Conservation (phyloP, 2,888 invertebrate genomes). For the Drosophila anomalata region DNA sequence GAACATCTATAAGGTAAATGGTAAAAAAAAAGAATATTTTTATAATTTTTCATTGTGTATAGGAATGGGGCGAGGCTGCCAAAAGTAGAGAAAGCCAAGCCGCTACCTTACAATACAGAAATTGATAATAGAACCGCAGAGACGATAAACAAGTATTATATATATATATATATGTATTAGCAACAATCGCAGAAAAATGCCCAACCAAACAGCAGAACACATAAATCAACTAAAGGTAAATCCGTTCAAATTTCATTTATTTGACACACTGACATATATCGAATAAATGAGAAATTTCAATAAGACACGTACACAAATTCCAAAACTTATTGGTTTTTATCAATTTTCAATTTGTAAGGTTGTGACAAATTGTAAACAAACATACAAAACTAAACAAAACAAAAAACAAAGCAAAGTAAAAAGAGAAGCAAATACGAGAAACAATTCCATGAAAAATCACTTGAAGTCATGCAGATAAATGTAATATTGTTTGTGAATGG, state of each 20-base stretch:
- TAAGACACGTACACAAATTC: constrained; percentile 48
- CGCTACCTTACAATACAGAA: constrained; percentile 65
- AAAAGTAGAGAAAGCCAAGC: constrained; percentile 22
- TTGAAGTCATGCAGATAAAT: constrained; percentile 63
- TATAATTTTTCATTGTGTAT: constrained; percentile 76
- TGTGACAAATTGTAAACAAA: constrained; percentile 84
- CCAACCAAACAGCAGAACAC: constrained; percentile 16
- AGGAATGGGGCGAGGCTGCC: constrained; percentile 30
- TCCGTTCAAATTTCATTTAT: constrained; percentile 40
- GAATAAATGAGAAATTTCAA: constrained; percentile 55
- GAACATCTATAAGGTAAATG: constrained; percentile 66
- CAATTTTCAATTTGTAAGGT: constrained; percentile 84
- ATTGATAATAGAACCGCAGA: constrained; percentile 63
- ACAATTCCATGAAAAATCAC: constrained; percentile 60
- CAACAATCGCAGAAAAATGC: constrained; percentile 45
- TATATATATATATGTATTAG: constrained; percentile 35
- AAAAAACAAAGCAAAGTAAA: constrained; percentile 57
- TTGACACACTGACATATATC: constrained; percentile 12
- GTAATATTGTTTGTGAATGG: constrained; percentile 76
- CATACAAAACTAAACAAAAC: constrained; percentile 67
- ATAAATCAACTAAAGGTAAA: constrained; percentile 21
- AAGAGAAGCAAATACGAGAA: constrained; percentile 50
- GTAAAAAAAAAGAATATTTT: constrained; percentile 61
- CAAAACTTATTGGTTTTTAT: constrained; percentile 74
- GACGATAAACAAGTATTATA: constrained; percentile 64